Base-by-base conservation (phyloP, 2,797 vertebrate genomes). In the Phyllotis vaccarum region DNA sequence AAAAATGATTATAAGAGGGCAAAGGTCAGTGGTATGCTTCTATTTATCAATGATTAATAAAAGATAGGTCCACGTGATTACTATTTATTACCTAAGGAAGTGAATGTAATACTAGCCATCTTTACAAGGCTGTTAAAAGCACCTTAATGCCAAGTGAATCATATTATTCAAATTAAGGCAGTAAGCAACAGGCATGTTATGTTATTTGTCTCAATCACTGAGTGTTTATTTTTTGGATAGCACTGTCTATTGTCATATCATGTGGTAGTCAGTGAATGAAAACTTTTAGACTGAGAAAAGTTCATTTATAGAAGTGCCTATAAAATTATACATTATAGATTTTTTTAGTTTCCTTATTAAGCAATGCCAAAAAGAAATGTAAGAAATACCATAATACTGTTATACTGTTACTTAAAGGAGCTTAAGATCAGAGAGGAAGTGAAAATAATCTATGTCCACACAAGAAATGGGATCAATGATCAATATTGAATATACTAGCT, bases 41-140 rank as follows among this genome's bases (percentile, higher is more conserved):
- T 86, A 96, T 97, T 98, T 97, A 98, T 97, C 93, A 98, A 95
- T 24, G 98, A 93, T 90, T 98, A 98, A 89, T 88, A 94, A 89
- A 94, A 95, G 82, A 95, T 49, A 96, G 76, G 82, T 96, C 34
- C 72, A 80, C 21, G 0, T 95, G 89, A 97, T 97, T 97, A 97
- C 74, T 96, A 7, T 91, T 98, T 95, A 37, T 96, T 7, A 56
- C 66, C 87, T 62, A 89, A 75, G 29, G 94, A 96, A 97, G 96
- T 82, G 24, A 97, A 95, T 94, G 96, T 81, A 95, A 97, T 96
- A 95, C 27, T 91, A 90, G 31, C 60, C 95, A 82, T 46, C n/a
- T 0, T 0, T 46, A 86, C 19, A 80, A 52, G 81, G 14, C 0
- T 0, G 90, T 6, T 92, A 75, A 95, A 97, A 96, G 82, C 75